Percentiles rank a stretch among this genome's conserved stretches.
Evolutionary conservation across 2,888 invertebrate species (phyloP).

Genomic region (Steromphala cineraria): DNA sequence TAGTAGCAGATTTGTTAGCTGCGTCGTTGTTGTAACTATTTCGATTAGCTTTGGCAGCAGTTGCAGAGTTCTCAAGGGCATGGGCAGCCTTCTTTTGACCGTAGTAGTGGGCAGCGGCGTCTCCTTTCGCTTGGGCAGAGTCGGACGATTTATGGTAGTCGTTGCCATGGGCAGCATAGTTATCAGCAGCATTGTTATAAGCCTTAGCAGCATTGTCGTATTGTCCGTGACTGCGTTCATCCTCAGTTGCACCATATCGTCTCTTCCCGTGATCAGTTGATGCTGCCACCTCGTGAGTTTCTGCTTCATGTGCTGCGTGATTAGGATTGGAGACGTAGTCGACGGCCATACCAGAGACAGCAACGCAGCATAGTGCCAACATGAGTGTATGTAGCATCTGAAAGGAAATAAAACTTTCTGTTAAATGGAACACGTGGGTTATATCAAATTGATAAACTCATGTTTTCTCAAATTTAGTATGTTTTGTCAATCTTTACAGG

Average conservation of each 20-base stretch:
- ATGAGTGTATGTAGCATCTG: too few species aligned
- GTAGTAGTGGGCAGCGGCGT: background rate
- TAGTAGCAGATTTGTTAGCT: background rate
- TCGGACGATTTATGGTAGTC: constrained; percentile 4
- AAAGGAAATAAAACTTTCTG: too few species aligned
- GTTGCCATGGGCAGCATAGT: background rate
- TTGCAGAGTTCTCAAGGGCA: background rate
- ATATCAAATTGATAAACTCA: too few species aligned
- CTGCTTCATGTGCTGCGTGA: too few species aligned
- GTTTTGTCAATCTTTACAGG: too few species aligned
- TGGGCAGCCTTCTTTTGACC: background rate
- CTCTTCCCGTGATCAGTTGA: background rate
- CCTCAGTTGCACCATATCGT: background rate
- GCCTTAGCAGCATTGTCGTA: background rate
- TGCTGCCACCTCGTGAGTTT: too few species aligned
- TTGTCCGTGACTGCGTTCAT: background rate
- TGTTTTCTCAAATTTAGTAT: too few species aligned
- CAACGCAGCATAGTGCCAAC: too few species aligned
- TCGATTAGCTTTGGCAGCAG: background rate
- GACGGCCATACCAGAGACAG: too few species aligned
- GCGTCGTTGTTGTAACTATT: background rate
- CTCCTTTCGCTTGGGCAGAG: background rate
- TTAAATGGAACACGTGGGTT: too few species aligned
- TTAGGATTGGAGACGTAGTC: too few species aligned
- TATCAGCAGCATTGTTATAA: background rate